phyloP scores from a whole-genome alignment of 2,888 invertebrate species.

The Drosophila testacea region DNA sequence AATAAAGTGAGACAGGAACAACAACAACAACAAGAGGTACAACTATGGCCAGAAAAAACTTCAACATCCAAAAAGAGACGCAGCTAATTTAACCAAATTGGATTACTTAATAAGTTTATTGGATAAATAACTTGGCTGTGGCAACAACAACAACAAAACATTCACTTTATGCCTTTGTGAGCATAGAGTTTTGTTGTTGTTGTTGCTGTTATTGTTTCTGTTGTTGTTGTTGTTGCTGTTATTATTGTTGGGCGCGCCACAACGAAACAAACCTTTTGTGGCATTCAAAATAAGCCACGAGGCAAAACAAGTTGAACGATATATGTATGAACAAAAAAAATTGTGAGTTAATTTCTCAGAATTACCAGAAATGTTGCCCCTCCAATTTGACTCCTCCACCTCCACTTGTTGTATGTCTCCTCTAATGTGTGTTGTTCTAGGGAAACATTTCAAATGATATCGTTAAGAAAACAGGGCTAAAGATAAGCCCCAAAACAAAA shows the following conservation, averaged over 20 bases:
- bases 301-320: conserved; percentile 70
- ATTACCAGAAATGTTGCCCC: conserved; percentile 60
- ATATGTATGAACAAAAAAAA: conserved; percentile 63
- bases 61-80: conserved; percentile 56
- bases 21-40: conserved; percentile 22
- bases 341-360: conserved; percentile 82
- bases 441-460: conserved; percentile 70
- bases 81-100: conserved; percentile 83
- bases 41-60: conserved; percentile 5
- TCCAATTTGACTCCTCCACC: not conserved
- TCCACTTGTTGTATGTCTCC: conserved; percentile 17
- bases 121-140: conserved; percentile 69
- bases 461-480: conserved; percentile 42
- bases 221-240: conserved; percentile 54
- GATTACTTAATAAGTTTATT: conserved; percentile 84
- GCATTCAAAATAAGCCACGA: conserved; percentile 70
- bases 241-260: conserved; percentile 72
- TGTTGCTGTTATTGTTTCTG: conserved; percentile 55
- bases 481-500: conserved; percentile 59
- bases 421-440: conserved; percentile 58
- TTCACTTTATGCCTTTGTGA: conserved; percentile 46
- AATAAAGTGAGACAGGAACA: conserved; percentile 22
- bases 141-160: conserved; percentile 44
- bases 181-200: conserved; percentile 61
- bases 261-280: conserved; percentile 71